phyloP scores from a whole-genome alignment of 2,113 vertebrate species.

The Panurus biarmicus region DNA sequence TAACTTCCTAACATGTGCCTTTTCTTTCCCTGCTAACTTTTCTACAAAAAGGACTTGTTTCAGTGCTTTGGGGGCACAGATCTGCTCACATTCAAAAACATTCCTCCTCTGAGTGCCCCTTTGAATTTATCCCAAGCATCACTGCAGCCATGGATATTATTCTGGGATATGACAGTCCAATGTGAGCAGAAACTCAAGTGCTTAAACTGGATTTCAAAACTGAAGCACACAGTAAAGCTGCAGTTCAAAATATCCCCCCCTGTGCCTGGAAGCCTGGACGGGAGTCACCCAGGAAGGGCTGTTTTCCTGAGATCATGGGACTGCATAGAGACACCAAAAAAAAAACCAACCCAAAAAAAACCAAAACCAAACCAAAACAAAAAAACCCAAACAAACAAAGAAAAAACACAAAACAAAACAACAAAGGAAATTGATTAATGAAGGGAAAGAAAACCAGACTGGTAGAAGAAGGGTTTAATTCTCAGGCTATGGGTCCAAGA shows the following conservation, averaged over 20 bases:
- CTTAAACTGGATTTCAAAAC: background rate
- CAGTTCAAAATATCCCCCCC: background rate
- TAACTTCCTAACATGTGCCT: background rate
- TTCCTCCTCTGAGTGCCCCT: background rate
- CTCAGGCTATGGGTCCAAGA: background rate
- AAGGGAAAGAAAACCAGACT: background rate
- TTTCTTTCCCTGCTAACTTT: background rate
- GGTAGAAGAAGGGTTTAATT: background rate
- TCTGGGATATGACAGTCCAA: background rate
- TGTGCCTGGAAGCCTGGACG: background rate
- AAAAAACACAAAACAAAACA: too few species aligned
- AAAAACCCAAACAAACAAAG: background rate
- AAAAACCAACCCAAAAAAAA: too few species aligned
- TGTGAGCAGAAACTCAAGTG: background rate
- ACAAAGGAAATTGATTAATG: background rate
- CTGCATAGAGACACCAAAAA: background rate
- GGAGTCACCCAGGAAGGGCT: background rate
- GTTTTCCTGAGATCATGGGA: background rate
- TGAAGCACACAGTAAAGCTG: background rate
- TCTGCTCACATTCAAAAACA: background rate
- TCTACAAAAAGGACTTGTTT: background rate
- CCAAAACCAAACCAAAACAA: too few species aligned
- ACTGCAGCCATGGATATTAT: background rate
- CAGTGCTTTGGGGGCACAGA: background rate
- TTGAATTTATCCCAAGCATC: background rate